A percentile compares a stretch with the other conserved stretches of the same genome.
These are phyloP conservation scores for Helicoverpa zea DNA, from an alignment of 1,140 invertebrate genomes.

Conservation along the genomic window DNA sequence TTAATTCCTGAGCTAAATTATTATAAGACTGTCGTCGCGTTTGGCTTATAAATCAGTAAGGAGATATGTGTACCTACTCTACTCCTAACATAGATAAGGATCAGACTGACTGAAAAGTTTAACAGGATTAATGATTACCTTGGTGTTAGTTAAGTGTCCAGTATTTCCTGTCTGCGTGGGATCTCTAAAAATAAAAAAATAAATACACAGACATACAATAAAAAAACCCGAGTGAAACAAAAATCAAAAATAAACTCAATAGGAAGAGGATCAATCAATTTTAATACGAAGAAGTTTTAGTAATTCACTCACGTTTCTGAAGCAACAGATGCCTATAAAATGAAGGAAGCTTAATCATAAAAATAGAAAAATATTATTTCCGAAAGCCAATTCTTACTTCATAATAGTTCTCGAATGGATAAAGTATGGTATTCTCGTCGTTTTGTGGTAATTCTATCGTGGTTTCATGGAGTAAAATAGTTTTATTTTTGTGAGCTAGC, in stretches of 20 bases:
- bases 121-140: no score
- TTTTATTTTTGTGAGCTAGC: not conserved
- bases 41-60: no score
- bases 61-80: no score
- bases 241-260: not conserved
- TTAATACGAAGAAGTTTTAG: not conserved
- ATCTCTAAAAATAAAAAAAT: no score
- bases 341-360: conserved; percentile 28
- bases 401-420: conserved; percentile 11
- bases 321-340: conserved; percentile 39
- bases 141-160: no score
- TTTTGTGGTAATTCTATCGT: not conserved
- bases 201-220: not conserved
- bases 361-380: conserved; percentile 30
- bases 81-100: no score
- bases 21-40: no score
- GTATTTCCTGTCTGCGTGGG: no score
- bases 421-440: not conserved
- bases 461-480: not conserved
- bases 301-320: conserved; percentile 3
- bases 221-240: not conserved
- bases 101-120: no score
- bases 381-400: conserved; percentile 1
- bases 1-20: no score
- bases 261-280: not conserved